Evolutionary conservation across 2,888 invertebrate species (phyloP).

Genomic region (Euzophera pinguis): DNA sequence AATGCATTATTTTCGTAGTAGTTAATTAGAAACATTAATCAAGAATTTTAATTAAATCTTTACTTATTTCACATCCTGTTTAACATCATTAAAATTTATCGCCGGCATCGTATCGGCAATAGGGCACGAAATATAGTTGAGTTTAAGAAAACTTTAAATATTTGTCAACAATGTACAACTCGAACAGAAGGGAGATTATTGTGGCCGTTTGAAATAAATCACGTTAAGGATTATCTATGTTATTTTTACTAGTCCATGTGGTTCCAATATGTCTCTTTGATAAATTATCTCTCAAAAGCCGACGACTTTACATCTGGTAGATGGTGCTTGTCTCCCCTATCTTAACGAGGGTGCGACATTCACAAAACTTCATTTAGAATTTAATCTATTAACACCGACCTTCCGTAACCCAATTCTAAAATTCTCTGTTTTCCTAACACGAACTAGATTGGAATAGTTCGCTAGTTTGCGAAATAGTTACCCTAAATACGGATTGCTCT

Average conservation of each 20-base stretch:
- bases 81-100: not conserved
- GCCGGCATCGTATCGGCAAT: not conserved
- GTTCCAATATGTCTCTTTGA: slow-evolving; percentile 28
- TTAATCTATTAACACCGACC: slow-evolving; percentile 50
- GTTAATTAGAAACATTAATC: not conserved
- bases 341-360: slow-evolving; percentile 56
- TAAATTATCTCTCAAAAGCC: slow-evolving; percentile 26
- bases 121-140: not conserved
- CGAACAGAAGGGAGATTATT: not conserved
- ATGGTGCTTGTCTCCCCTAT: slow-evolving; percentile 28
- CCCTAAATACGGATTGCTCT: not conserved
- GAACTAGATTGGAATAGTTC: slow-evolving; percentile 31
- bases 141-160: slow-evolving; percentile 6
- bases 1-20: not conserved
- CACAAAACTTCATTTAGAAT: slow-evolving; percentile 50
- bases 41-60: no score
- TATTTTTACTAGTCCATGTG: slow-evolving; percentile 40
- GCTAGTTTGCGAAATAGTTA: slow-evolving; percentile 18
- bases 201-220: slow-evolving; percentile 22
- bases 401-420: slow-evolving; percentile 33
- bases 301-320: slow-evolving; percentile 35
- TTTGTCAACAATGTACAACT: slow-evolving; percentile 8
- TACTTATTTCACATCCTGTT: not conserved
- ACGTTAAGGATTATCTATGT: slow-evolving; percentile 40
- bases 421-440: slow-evolving; percentile 22